Evolutionary conservation across 2,113 vertebrate genomes (phyloP).

Genomic region (Peromyscus californicus): DNA sequence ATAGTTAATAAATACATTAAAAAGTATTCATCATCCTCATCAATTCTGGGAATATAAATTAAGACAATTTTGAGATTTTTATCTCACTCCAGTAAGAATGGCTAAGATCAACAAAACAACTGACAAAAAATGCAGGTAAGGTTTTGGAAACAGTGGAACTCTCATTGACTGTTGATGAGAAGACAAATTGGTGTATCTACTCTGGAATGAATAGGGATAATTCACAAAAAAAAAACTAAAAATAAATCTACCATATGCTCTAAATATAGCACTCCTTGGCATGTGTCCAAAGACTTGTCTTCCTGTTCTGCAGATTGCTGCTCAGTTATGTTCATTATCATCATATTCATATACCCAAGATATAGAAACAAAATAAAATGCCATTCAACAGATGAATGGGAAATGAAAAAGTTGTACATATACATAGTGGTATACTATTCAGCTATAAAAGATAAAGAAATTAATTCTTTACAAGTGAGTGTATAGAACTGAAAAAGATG

Average conservation of each 20-base stretch:
- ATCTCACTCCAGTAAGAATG: not conserved
- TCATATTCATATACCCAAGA: not conserved
- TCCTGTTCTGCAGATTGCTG: not conserved
- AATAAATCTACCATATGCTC: not conserved
- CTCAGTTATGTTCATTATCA: not conserved
- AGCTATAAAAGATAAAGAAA: not conserved
- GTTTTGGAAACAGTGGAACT: not conserved
- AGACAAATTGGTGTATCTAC: not conserved
- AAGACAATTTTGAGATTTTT: not conserved
- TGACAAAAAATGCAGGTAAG: not conserved
- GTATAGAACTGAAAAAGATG: not conserved
- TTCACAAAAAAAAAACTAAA: not conserved
- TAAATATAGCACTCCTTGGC: not conserved
- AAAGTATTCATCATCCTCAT: not conserved
- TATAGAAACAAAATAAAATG: not conserved
- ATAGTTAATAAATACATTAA: not conserved
- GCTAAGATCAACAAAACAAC: not conserved
- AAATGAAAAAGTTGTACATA: not conserved
- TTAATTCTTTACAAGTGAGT: not conserved
- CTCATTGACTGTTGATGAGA: not conserved
- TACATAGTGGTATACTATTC: not conserved
- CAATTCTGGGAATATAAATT: not conserved
- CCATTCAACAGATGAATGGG: not conserved
- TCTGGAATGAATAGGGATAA: not conserved
- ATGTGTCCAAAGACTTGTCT: not conserved